A percentile compares a stretch with the other conserved stretches of the same genome.
Evolutionary conservation across 2,113 vertebrate species (phyloP).

Genomic region (Nymphicus hollandicus): DNA sequence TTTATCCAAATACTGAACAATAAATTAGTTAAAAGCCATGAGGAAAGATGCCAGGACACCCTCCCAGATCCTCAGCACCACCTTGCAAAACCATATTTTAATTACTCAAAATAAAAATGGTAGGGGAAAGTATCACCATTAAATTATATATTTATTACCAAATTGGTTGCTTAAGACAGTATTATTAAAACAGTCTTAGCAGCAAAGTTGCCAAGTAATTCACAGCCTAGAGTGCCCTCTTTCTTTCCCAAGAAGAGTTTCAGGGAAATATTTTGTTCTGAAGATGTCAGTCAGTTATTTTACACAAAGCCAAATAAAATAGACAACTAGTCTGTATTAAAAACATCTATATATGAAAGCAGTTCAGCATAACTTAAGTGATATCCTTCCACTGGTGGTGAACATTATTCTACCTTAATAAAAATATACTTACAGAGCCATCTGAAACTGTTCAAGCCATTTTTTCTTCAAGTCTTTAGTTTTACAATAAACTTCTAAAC

Average conservation of each 20-base stretch:
- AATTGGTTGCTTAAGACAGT: not conserved
- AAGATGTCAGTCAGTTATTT: not conserved
- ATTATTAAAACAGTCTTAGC: not conserved
- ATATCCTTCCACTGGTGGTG: not conserved
- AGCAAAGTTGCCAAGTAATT: not conserved
- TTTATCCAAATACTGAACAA: constrained; percentile 21
- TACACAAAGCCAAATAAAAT: not conserved
- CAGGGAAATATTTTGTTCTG: not conserved
- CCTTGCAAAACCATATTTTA: constrained; percentile 18
- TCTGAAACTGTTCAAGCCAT: constrained; percentile 97
- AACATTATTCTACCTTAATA: not conserved
- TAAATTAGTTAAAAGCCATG: constrained; percentile 35
- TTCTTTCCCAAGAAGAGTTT: constrained; percentile 47
- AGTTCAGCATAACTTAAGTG: not conserved
- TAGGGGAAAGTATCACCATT: not conserved
- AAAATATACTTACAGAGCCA: constrained; percentile 92
- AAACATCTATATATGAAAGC: not conserved
- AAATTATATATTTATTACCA: constrained; percentile 27
- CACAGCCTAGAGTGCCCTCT: constrained; percentile 71
- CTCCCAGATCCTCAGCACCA: not conserved
- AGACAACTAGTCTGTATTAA: not conserved
- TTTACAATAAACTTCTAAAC: constrained; percentile 98
- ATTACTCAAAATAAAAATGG: constrained; percentile 4
- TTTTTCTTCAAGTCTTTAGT: constrained; percentile 99
- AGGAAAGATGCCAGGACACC: not conserved